A percentile compares a stretch with the other conserved stretches of the same genome.
phyloP scores from a whole-genome alignment of 2,113 vertebrate species.

The Antechinus stuartii region DNA sequence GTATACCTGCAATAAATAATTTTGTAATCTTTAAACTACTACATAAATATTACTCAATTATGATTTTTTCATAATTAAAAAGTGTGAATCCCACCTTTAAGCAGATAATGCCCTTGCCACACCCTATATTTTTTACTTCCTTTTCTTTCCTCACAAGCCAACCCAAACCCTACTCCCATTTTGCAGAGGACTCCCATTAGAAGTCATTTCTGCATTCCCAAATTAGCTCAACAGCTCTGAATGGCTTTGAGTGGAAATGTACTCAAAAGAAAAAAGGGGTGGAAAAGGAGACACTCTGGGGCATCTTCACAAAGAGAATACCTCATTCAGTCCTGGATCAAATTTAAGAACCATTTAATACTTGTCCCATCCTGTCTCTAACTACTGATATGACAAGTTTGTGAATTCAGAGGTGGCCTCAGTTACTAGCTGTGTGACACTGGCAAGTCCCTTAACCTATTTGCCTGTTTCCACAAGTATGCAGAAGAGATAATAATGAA shows the following conservation, averaged over 20 bases:
- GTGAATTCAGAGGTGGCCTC: not conserved
- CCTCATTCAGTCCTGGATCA: not conserved
- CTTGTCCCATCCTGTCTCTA: not conserved
- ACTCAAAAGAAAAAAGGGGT: not conserved
- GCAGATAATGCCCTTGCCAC: not conserved
- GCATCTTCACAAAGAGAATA: not conserved
- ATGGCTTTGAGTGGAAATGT: constrained; percentile 34
- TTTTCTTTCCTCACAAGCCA: constrained; percentile 34
- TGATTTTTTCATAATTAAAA: not conserved
- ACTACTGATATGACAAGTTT: not conserved
- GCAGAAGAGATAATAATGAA: not conserved
- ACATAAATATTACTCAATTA: not conserved
- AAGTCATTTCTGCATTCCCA: constrained; percentile 10
- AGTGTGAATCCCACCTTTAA: not conserved
- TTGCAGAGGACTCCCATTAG: constrained; percentile 13
- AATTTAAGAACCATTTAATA: not conserved
- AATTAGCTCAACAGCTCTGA: not conserved
- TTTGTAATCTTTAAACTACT: not conserved
- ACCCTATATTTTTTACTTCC: constrained; percentile 22
- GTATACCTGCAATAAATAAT: not conserved
- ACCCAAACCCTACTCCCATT: constrained; percentile 1
- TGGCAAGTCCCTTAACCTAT: not conserved
- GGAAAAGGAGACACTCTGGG: not conserved
- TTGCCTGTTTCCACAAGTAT: not conserved
- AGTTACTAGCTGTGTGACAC: not conserved